These are phyloP conservation scores for Taenioides sp. DNA, from an alignment of 2,797 vertebrate species.

Conservation along the genomic window DNA sequence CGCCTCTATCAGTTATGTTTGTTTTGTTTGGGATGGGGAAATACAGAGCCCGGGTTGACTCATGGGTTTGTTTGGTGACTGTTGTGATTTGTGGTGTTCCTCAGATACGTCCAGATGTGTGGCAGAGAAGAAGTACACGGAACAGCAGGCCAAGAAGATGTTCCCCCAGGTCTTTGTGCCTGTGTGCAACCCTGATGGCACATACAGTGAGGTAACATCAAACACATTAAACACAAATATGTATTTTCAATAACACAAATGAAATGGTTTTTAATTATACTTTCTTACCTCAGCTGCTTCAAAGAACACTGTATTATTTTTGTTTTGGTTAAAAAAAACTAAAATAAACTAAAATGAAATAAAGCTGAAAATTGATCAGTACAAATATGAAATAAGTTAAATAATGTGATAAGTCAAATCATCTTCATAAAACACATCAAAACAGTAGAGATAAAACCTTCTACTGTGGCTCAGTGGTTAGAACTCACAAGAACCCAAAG, in stretches of 20 bases:
- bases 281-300: neutral
- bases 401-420: too few relatives aligned
- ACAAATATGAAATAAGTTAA: too few relatives aligned
- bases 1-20: constrained; percentile 38
- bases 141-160: constrained; percentile 95
- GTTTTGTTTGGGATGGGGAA: constrained; percentile 40
- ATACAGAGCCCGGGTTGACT: constrained; percentile 42
- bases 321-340: neutral
- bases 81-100: constrained; percentile 63
- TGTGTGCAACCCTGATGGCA: constrained; percentile 93
- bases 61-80: constrained; percentile 50
- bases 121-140: constrained; percentile 96
- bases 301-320: neutral
- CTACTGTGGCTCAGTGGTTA: too few relatives aligned
- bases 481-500: too few relatives aligned
- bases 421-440: too few relatives aligned
- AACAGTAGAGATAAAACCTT: too few relatives aligned
- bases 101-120: constrained; percentile 95
- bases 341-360: neutral
- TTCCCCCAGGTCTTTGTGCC: constrained; percentile 96
- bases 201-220: constrained; percentile 89
- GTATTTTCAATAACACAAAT: neutral
- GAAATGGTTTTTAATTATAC: neutral
- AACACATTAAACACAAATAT: constrained; percentile 9
- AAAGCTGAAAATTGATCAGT: neutral